These are phyloP conservation scores for Eubasilissa regina DNA, from an alignment of 1,140 invertebrate species.

Conservation along the genomic window DNA sequence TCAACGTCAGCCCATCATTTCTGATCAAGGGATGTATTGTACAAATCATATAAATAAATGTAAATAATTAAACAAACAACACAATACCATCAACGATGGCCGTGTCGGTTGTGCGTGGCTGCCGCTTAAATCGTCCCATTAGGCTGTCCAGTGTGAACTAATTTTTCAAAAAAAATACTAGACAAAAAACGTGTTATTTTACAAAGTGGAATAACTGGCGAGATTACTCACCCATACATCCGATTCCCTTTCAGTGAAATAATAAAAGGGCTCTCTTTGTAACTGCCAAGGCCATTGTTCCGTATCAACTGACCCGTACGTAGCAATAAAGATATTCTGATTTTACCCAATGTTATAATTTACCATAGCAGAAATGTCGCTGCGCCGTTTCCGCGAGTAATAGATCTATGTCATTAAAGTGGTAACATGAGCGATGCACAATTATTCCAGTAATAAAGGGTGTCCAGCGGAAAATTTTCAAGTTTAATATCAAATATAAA, in stretches of 20 bases:
- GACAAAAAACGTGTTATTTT: slow-evolving; percentile 23
- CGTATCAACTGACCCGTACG: slow-evolving; percentile 14
- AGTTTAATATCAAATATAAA: no score
- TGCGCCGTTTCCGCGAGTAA: background rate
- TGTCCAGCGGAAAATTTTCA: no score
- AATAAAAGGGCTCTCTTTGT: slow-evolving; percentile 19
- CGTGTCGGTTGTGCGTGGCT: slow-evolving; percentile 7
- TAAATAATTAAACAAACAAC: no score
- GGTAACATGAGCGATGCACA: slow-evolving; percentile 2
- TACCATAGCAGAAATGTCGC: slow-evolving; percentile 8
- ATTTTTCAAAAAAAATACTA: slow-evolving; percentile 16
- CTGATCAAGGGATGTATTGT: no score
- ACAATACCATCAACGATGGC: background rate
- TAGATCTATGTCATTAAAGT: slow-evolving; percentile 31
- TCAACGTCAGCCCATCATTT: no score
- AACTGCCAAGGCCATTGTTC: slow-evolving; percentile 6
- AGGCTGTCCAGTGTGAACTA: background rate
- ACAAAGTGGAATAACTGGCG: slow-evolving; percentile 6
- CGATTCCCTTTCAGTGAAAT: slow-evolving; percentile 13
- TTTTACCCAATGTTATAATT: slow-evolving; percentile 33
- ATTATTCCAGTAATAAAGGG: background rate
- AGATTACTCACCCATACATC: slow-evolving; percentile 12
- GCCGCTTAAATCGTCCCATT: background rate
- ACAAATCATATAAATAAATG: no score
- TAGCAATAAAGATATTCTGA: slow-evolving; percentile 27